Evolutionary conservation across 2,888 invertebrate genomes (phyloP), one percentile per base, ranked within the genome.

Genomic region (Calliopum simillimum): DNA sequence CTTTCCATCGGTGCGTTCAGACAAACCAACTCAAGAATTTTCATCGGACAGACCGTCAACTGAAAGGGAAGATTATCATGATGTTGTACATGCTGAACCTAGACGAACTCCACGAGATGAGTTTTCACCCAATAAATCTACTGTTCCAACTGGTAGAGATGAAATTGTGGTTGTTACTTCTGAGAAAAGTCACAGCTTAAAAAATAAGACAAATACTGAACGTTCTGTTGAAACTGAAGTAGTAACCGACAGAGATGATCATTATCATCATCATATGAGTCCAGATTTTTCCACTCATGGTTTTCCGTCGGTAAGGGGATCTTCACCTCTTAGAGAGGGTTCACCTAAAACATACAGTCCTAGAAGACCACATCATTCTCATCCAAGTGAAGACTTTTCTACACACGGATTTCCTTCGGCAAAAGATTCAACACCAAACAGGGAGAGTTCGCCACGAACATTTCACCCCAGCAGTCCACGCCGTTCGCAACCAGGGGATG

Each of bases 1-100:
- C 0, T 82, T 80, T 75, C 80, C 83, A 43, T 79, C 83, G 23
- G 81, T 78, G 1, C 79, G 75, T 44, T 41, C 81, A 1, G 76
- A 81, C 59, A 81, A 80, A 21, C 80, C 80, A 13, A 79, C 80
- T 2, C 84, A 82, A 63, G 80, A 82, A 64, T 80, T 78, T 71
- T 71, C 79, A 21, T 74, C 75, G 2, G 79, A 79, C 4, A 77
- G 80, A 19, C 78, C 80, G 0, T 75, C 75, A 21, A 61, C 68
- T n/a, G 25, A 51, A 53, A 43, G 47, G 12, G 46, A 61, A 21
- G 16, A 55, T 23, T 19, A 66, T 16, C 6, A 16, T 13, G 21
- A 12, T 21, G 25, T 19, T 33, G 46, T 47, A 23, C 21, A 19
- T 19, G 13, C 5, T 49, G 41, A 19, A n/a, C 43, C 41, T n/a